Percentiles rank a stretch among this genome's conserved stretches.
These are phyloP conservation scores for Urocynchramus pylzowi DNA, from an alignment of 2,113 vertebrate genomes.

Conservation along the genomic window DNA sequence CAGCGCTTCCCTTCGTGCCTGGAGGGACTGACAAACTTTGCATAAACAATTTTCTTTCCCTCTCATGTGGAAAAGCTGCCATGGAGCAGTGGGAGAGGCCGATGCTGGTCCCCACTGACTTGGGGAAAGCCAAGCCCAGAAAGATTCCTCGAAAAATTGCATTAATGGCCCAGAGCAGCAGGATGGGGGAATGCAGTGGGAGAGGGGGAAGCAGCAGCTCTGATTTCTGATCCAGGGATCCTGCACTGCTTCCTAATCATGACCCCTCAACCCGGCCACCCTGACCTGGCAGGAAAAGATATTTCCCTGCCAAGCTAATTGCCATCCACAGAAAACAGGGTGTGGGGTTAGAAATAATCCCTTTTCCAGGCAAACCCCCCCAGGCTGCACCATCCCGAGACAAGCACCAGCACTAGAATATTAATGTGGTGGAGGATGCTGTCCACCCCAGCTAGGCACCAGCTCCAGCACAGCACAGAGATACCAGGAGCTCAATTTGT, in stretches of 20 bases:
- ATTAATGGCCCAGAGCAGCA: not conserved
- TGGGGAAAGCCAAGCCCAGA: not conserved
- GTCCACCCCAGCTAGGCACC: not conserved
- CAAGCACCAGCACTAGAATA: not conserved
- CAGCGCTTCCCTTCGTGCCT: not conserved
- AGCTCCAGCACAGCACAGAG: slow-evolving; percentile 24
- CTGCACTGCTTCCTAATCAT: not conserved
- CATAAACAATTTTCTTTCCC: slow-evolving; percentile 17
- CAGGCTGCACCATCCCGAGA: not conserved
- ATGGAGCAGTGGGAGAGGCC: not conserved
- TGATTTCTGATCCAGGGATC: not conserved
- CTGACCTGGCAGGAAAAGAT: fast-evolving
- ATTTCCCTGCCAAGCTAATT: not conserved
- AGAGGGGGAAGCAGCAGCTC: not conserved
- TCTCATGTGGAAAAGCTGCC: not conserved
- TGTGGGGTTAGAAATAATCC: not conserved
- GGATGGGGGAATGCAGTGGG: fast-evolving
- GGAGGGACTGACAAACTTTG: slow-evolving; percentile 9
- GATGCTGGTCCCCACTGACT: fast-evolving
- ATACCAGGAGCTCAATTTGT: slow-evolving; percentile 69
- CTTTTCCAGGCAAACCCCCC: not conserved
- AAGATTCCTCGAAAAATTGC: not conserved
- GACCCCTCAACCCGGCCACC: not conserved
- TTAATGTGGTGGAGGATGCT: not conserved
- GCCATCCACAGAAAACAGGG: not conserved